A percentile compares a stretch with the other conserved stretches of the same genome.
These are phyloP conservation scores for Tenrec ecaudatus DNA, from an alignment of 2,113 vertebrate species.

Conservation along the genomic window DNA sequence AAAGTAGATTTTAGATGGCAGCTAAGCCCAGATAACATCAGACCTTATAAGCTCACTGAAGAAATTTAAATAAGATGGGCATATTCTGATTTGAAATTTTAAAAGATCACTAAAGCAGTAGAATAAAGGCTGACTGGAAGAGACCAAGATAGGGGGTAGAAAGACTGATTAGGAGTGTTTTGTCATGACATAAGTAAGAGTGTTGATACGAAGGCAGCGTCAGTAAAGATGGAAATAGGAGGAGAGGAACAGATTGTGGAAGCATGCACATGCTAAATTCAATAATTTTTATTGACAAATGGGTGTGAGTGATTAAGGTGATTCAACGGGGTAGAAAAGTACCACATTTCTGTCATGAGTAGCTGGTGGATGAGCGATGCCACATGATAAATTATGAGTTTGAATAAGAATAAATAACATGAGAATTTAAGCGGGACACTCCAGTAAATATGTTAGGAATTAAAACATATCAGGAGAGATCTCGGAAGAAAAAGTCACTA, in stretches of 20 bases:
- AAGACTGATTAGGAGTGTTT: not conserved
- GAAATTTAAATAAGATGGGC: not conserved
- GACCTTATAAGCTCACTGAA: not conserved
- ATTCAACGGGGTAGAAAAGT: not conserved
- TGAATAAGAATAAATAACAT: not conserved
- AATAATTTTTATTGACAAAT: not conserved
- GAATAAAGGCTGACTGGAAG: not conserved
- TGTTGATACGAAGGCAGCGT: not conserved
- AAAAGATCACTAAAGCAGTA: not conserved
- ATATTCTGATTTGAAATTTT: not conserved
- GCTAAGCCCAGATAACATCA: not conserved
- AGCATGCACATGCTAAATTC: not conserved
- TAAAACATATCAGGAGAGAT: not conserved
- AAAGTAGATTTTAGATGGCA: constrained; percentile 2
- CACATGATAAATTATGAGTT: not conserved
- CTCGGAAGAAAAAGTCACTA: not conserved
- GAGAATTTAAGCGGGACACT: not conserved
- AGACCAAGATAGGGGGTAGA: not conserved
- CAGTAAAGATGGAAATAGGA: not conserved
- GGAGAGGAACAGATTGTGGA: not conserved
- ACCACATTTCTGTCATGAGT: not conserved
- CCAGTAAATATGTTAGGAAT: not conserved
- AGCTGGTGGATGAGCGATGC: not conserved
- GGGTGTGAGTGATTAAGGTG: not conserved
- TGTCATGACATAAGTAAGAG: not conserved